A percentile compares a stretch with the other conserved stretches of the same genome.
These are phyloP conservation scores for Coptodon rendalli DNA, from an alignment of 2,113 vertebrate genomes.

Conservation along the genomic window DNA sequence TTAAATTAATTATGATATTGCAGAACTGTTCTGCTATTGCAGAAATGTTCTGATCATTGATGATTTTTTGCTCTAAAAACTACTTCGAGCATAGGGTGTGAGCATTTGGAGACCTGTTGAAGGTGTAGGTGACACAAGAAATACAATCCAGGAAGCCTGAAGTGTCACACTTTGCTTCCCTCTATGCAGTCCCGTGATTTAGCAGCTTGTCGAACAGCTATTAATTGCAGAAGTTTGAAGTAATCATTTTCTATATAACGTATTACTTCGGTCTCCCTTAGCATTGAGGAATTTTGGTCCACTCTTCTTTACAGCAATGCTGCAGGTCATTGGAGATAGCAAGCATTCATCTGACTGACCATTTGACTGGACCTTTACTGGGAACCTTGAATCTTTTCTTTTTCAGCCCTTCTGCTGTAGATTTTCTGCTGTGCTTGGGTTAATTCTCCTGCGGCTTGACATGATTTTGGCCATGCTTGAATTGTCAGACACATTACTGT, in stretches of 20 bases:
- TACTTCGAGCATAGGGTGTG: not conserved
- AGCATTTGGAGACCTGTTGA: not conserved
- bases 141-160: not conserved
- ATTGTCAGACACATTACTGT: not conserved
- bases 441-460: not conserved
- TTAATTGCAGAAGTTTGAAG: not conserved
- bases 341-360: not conserved
- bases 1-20: not conserved
- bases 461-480: not conserved
- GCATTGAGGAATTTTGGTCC: not conserved
- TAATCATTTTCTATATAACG: not conserved
- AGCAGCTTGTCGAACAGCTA: not conserved
- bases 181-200: fast-evolving
- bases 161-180: not conserved
- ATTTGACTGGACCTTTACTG: not conserved
- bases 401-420: not conserved
- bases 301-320: not conserved
- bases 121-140: not conserved
- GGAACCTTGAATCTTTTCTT: not conserved
- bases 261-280: not conserved
- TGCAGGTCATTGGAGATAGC: not conserved
- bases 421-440: not conserved
- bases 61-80: not conserved
- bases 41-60: not conserved
- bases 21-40: not conserved